Evolutionary conservation across 1,140 invertebrate genomes (phyloP).

Genomic region (Apocrypta bakeri): DNA sequence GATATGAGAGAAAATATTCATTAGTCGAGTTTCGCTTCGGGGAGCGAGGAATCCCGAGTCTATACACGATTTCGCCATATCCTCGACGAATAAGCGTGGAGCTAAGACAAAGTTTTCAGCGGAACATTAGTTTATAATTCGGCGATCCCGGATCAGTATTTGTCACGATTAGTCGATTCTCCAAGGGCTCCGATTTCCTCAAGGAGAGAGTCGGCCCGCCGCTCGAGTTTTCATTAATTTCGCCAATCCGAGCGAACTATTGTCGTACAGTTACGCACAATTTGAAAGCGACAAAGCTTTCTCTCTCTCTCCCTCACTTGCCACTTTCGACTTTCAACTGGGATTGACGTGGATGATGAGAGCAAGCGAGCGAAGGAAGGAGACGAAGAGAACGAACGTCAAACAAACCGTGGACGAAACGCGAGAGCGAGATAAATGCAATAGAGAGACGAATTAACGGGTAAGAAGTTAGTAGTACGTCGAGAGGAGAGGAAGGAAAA

Average conservation of each 20-base stretch:
- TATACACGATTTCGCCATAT: conserved; percentile 41
- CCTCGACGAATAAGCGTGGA: neutral
- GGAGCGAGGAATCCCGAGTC: neutral
- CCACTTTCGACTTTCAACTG: conserved; percentile 52
- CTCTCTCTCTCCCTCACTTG: conserved; percentile 29
- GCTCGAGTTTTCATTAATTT: conserved; percentile 72
- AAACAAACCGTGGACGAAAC: conserved; percentile 39
- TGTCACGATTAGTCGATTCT: conserved; percentile 73
- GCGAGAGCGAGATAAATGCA: conserved; percentile 23
- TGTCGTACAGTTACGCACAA: conserved; percentile 69
- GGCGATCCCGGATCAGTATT: conserved; percentile 74
- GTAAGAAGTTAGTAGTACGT: conserved; percentile 54
- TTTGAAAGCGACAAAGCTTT: conserved; percentile 67
- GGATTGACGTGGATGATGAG: conserved; percentile 56
- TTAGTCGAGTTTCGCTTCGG: neutral
- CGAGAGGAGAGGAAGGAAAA: conserved; percentile 24
- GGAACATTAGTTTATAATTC: conserved; percentile 74
- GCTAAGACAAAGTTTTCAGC: conserved; percentile 63
- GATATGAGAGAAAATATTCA: neutral
- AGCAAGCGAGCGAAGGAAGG: neutral
- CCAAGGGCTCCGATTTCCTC: conserved; percentile 50
- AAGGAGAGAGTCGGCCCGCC: conserved; percentile 29
- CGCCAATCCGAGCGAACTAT: conserved; percentile 67
- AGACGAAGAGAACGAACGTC: conserved; percentile 14
- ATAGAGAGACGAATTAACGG: conserved; percentile 43